Percentiles rank a stretch among this genome's conserved stretches.
Conservation (phyloP, 2,888 invertebrate genomes). For the Ceratothoa steindachneri region DNA sequence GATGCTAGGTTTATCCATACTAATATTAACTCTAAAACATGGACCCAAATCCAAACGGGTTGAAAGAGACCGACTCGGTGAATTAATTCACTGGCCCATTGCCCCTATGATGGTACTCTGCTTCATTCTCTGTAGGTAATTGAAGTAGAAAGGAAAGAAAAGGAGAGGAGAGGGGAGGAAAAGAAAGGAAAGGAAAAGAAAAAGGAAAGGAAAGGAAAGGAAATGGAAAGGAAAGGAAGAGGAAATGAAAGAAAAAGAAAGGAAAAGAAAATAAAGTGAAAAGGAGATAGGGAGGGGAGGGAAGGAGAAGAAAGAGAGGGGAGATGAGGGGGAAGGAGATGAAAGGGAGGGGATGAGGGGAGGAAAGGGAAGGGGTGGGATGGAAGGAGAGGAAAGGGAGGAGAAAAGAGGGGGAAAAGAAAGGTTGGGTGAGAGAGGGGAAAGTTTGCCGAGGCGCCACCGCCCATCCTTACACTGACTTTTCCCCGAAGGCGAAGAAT, state of each 20-base stretch:
- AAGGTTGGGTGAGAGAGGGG: neutral
- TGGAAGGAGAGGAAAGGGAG: neutral
- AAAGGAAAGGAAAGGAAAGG: neutral
- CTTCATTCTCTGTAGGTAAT: no score
- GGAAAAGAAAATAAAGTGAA: neutral
- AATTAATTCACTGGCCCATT: no score
- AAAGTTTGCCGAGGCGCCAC: neutral
- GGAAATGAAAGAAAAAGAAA: no score
- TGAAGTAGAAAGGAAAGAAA: neutral
- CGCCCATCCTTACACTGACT: no score
- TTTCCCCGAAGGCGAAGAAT: no score
- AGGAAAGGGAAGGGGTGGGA: neutral
- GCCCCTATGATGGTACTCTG: no score
- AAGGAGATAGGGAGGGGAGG: neutral
- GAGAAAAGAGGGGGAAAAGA: neutral
- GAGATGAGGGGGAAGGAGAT: neutral
- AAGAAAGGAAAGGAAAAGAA: neutral
- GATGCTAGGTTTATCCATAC: no score
- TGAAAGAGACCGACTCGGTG: no score
- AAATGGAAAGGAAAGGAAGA: neutral
- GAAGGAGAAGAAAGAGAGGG: neutral
- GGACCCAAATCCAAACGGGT: no score
- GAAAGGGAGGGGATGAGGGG: neutral
- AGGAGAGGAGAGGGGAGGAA: neutral
- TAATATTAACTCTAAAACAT: no score